A percentile compares a stretch with the other conserved stretches of the same genome.
These are phyloP conservation scores for Rhinatrema bivittatum DNA, from an alignment of 2,797 vertebrate genomes.

Conservation along the genomic window DNA sequence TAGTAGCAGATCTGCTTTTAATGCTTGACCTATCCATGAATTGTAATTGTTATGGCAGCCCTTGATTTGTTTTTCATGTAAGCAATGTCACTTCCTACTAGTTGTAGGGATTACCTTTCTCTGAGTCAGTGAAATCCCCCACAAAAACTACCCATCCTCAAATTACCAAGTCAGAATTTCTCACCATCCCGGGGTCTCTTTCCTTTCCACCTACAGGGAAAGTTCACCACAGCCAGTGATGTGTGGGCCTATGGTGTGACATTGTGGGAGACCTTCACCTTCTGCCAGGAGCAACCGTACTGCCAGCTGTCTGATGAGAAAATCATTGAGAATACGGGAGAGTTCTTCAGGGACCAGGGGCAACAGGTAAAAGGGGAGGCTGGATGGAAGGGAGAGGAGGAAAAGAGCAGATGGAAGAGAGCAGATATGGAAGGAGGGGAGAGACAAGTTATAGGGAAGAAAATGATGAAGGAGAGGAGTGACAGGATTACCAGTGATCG, in stretches of 20 bases:
- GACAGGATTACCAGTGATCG: too few relatives aligned
- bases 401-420: background rate
- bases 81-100: too few relatives aligned
- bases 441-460: too few relatives aligned
- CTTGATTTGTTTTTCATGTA: too few relatives aligned
- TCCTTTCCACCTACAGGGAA: slow-evolving; percentile 64
- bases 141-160: too few relatives aligned
- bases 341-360: slow-evolving; percentile 96
- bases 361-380: slow-evolving; percentile 66
- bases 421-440: background rate
- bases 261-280: slow-evolving; percentile 91
- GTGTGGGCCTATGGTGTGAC: slow-evolving; percentile 96
- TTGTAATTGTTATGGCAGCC: too few relatives aligned
- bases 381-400: rapidly evolving
- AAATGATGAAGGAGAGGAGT: too few relatives aligned
- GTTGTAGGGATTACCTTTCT: too few relatives aligned
- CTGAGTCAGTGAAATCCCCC: too few relatives aligned
- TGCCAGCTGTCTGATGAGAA: slow-evolving; percentile 93
- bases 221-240: slow-evolving; percentile 94
- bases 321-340: slow-evolving; percentile 97
- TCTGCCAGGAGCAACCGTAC: slow-evolving; percentile 95
- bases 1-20: too few relatives aligned
- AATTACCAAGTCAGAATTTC: too few relatives aligned
- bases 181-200: background rate
- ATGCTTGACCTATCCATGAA: too few relatives aligned